Evolutionary conservation across 2,888 invertebrate species (phyloP).

Genomic region (Mimas tiliae): DNA sequence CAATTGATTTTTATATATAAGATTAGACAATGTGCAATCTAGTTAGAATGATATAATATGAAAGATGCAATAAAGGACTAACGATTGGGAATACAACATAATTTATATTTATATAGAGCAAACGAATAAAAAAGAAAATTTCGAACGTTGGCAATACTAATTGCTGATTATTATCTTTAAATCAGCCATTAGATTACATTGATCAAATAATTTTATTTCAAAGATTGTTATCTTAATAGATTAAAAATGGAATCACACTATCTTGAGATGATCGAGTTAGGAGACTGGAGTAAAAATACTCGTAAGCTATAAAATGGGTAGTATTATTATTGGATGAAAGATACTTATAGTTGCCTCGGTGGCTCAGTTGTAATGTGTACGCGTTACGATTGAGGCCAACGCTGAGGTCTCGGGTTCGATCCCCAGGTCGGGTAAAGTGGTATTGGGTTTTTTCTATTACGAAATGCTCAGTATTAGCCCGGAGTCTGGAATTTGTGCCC

Average conservation of each 20-base stretch:
- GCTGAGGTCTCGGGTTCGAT: too few species aligned
- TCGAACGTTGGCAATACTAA: neutral
- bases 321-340: too few species aligned
- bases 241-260: neutral
- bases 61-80: neutral
- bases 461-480: too few species aligned
- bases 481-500: too few species aligned
- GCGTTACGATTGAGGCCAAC: too few species aligned
- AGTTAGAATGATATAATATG: neutral
- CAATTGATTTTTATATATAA: too few species aligned
- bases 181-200: constrained; percentile 7
- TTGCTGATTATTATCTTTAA: neutral
- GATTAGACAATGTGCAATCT: neutral
- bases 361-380: too few species aligned
- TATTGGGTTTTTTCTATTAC: too few species aligned
- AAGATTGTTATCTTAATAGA: neutral
- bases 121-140: too few species aligned
- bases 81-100: neutral
- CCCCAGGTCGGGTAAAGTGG: too few species aligned
- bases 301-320: too few species aligned
- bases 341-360: too few species aligned
- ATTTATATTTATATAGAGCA: constrained; percentile 8
- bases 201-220: neutral
- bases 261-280: neutral
- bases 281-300: neutral